phyloP scores from a whole-genome alignment of 2,113 vertebrate species.

The Myotis lucifugus region DNA sequence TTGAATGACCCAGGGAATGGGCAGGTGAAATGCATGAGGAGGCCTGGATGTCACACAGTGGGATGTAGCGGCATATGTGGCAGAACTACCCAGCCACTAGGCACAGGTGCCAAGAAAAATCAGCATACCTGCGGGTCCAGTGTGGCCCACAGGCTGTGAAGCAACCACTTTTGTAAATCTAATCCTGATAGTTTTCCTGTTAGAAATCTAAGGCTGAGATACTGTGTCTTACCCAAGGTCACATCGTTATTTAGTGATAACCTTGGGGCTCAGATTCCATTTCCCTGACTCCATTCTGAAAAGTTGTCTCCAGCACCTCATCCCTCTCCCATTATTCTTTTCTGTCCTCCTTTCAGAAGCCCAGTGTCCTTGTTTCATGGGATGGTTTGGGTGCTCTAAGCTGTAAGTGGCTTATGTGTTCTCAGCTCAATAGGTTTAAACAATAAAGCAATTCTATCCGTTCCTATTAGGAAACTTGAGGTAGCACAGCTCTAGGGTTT shows the following conservation, averaged over 20 bases:
- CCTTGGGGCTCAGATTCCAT: background rate
- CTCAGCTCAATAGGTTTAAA: background rate
- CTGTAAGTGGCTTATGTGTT: background rate
- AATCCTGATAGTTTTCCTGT: background rate
- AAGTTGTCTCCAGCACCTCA: background rate
- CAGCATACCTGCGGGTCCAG: no score
- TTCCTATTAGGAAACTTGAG: background rate
- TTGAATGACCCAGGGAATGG: background rate
- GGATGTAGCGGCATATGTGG: fast-evolving
- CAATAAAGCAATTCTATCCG: background rate
- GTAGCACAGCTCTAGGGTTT: background rate
- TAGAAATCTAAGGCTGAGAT: background rate
- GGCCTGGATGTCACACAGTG: background rate
- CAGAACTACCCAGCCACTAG: background rate
- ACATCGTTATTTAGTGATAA: background rate
- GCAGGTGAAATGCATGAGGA: background rate
- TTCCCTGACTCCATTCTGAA: background rate
- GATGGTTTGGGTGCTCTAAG: background rate
- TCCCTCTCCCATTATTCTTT: background rate
- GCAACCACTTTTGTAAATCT: background rate
- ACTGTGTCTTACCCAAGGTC: background rate
- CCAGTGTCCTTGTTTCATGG: fast-evolving
- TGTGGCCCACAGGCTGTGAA: background rate
- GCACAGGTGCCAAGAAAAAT: background rate
- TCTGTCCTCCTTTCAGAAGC: background rate